Evolutionary conservation across 2,888 invertebrate species (phyloP), one percentile per base, ranked within the genome.

Genomic region (Panopea generosa): DNA sequence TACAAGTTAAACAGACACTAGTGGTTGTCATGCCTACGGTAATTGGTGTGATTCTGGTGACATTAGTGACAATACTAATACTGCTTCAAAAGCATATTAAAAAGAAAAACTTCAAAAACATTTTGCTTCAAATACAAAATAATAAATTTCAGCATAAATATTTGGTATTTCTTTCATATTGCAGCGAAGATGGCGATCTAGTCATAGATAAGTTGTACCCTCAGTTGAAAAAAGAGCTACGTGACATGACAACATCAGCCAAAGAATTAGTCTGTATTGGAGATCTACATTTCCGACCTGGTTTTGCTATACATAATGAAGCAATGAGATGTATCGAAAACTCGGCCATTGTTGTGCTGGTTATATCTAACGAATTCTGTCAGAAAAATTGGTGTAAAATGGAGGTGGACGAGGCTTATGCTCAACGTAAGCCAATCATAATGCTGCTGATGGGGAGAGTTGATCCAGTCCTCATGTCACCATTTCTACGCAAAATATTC

Each of bases 381-480:
- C 20, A 66, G 57, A 66, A 66, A 49, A 47, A 47, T 45, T 66
- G 56, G 56, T 66, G 66, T 24, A 45, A 38, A 66, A 66, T 66
- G 66, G 66, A 66, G 22, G 49, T 66, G 27, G 66, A 47, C 22
- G 49, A 45, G 14, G 66, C 66, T 14, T 49, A 56, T n/a, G 47
- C 56, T 4, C 56, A 57, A 24, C 20, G 66, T 24, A 66, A 66
- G 45, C 66, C 66, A 3, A 49, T 57, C 27, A 57, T 66, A 14
- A 14, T 66, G 22, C 20, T 66, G 4, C 45, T 66, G 47, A 18
- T 47, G 20, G 66, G 57, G 40, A 56, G 47, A 14, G 66, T 66
- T 4, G 26, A 66, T 2, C 22, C 38, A 9, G 66, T 56, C 18
- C n/a, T 24, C 0, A 66, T 66, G 66, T 27, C 66, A 24, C 56